A percentile compares a stretch with the other conserved stretches of the same genome.
Evolutionary conservation across 2,888 invertebrate genomes (phyloP).

Genomic region (Harpagoxenus sublaevis): DNA sequence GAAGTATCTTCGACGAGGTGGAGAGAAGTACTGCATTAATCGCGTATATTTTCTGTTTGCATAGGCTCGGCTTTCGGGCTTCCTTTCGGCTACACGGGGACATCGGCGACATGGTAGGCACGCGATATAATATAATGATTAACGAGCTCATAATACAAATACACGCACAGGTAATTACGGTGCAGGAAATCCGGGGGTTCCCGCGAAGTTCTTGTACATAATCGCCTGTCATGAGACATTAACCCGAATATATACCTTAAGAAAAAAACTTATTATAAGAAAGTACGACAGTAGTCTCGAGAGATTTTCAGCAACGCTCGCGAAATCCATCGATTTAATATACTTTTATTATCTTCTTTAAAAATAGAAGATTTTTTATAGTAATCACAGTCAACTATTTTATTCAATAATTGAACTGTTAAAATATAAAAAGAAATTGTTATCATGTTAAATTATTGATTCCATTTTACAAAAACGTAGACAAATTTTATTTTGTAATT

Average conservation of each 20-base stretch:
- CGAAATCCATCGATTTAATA: not conserved
- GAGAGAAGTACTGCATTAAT: slow-evolving; percentile 61
- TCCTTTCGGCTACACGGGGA: slow-evolving; percentile 71
- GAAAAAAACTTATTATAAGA: not conserved
- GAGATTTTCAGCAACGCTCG: not conserved
- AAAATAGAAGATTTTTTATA: not conserved
- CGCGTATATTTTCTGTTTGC: slow-evolving; percentile 55
- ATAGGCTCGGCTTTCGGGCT: slow-evolving; percentile 3
- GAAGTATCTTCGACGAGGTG: slow-evolving; percentile 53
- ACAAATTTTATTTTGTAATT: not conserved
- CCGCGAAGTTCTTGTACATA: slow-evolving; percentile 48
- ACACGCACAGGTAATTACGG: slow-evolving; percentile 57
- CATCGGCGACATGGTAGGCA: slow-evolving; percentile 81
- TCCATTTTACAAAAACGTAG: not conserved
- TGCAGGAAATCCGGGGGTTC: slow-evolving; percentile 40
- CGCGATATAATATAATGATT: slow-evolving; percentile 75
- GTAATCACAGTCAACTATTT: not conserved
- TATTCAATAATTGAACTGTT: not conserved
- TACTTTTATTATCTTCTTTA: not conserved
- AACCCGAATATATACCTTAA: slow-evolving; percentile 33
- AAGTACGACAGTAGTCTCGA: not conserved
- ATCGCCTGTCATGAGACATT: slow-evolving; percentile 52
- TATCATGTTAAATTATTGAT: not conserved
- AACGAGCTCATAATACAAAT: slow-evolving; percentile 67
- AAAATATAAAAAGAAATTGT: not conserved